Conservation (phyloP, 1,140 invertebrate species). For the Watersipora subatra region DNA sequence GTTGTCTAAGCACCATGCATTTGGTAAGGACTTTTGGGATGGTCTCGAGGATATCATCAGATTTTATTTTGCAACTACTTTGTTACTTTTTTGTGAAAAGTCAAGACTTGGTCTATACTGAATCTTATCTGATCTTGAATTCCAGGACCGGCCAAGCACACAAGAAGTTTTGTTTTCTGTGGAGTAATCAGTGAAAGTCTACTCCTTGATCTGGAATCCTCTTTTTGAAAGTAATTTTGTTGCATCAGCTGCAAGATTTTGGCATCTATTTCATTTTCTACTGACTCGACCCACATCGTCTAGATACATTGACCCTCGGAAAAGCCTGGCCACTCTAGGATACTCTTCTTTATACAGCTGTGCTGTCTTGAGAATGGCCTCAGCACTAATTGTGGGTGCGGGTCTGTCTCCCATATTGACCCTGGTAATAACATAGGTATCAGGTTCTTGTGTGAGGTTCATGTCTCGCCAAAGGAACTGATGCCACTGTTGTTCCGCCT, state of each 20-base stretch:
- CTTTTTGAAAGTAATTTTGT: background rate
- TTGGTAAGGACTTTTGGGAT: background rate
- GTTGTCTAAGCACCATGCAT: background rate
- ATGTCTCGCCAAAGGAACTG: conserved; percentile 2
- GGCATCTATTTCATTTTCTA: background rate
- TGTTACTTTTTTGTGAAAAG: background rate
- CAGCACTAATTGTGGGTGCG: background rate
- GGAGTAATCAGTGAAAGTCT: background rate
- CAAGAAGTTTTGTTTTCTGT: background rate
- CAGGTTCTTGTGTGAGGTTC: background rate
- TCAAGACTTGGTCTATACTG: background rate
- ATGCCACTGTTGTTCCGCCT: conserved; percentile 2
- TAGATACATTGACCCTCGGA: conserved; percentile 3
- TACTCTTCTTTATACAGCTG: background rate
- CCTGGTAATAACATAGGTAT: conserved; percentile 3
- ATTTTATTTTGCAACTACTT: background rate
- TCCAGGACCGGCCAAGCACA: conserved; percentile 1
- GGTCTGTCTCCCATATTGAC: conserved; percentile 8
- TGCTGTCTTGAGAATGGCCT: conserved; percentile 2
- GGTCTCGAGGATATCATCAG: background rate
- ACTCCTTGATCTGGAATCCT: background rate
- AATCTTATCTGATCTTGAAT: background rate
- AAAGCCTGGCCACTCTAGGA: background rate
- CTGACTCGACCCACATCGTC: conserved; percentile 1
- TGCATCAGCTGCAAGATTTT: background rate